Percentiles rank a stretch among this genome's conserved stretches.
Conservation (phyloP, 2,888 invertebrate species). For the Autographa gamma region DNA sequence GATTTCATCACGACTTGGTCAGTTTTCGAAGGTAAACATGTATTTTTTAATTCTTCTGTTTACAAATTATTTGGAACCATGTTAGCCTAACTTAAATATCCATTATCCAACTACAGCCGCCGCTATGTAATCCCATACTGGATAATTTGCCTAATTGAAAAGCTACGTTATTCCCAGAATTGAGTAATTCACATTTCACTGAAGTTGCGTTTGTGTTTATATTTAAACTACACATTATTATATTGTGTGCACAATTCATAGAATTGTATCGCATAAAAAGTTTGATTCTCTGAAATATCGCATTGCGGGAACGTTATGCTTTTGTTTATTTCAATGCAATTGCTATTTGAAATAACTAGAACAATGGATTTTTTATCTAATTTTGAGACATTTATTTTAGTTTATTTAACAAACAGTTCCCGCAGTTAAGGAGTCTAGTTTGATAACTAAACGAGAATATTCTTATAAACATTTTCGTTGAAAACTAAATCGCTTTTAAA, state of each 20-base stretch:
- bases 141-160: constrained; percentile 30
- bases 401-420: too few species aligned
- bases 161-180: constrained; percentile 25
- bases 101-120: background rate
- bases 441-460: background rate
- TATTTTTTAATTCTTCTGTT: too few species aligned
- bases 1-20: too few species aligned
- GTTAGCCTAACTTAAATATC: too few species aligned
- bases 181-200: constrained; percentile 26
- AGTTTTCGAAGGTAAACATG: too few species aligned
- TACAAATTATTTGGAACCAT: too few species aligned
- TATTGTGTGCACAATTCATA: background rate
- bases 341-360: background rate
- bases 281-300: constrained; percentile 16
- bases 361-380: background rate
- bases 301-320: background rate
- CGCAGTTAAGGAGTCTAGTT: too few species aligned
- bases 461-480: background rate
- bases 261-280: constrained; percentile 11
- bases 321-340: background rate
- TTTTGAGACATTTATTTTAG: too few species aligned
- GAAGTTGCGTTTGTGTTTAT: constrained; percentile 19
- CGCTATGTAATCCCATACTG: constrained; percentile 11
- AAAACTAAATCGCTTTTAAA: background rate
- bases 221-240: background rate